These are phyloP conservation scores for Sebastes diploproa DNA, from an alignment of 2,797 vertebrate genomes.

Conservation along the genomic window DNA sequence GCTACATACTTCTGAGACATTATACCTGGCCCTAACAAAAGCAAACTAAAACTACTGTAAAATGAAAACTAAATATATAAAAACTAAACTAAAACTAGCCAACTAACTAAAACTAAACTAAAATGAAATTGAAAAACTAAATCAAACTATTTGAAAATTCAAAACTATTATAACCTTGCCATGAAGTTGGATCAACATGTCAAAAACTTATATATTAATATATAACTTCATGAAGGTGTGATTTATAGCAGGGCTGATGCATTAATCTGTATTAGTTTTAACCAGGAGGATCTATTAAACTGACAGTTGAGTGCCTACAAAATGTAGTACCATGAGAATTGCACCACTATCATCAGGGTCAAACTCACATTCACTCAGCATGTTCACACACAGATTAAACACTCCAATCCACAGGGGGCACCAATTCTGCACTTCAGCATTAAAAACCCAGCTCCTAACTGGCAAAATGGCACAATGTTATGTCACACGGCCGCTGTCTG, in stretches of 20 bases:
- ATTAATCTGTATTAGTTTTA: not conserved
- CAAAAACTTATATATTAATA: not conserved
- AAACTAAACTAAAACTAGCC: no score
- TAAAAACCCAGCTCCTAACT: slow-evolving; percentile 10
- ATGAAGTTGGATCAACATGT: not conserved
- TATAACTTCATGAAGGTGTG: not conserved
- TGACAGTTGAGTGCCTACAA: not conserved
- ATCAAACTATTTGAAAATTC: not conserved
- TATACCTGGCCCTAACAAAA: no score
- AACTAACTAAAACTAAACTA: no score
- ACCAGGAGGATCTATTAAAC: not conserved
- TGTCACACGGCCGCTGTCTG: slow-evolving; percentile 21
- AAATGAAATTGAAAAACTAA: not conserved
- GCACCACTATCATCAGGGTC: not conserved
- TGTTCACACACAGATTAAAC: slow-evolving; percentile 38
- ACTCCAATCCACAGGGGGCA: slow-evolving; percentile 21
- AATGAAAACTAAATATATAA: no score
- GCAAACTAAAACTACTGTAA: no score
- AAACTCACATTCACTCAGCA: slow-evolving; percentile 18
- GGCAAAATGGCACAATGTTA: slow-evolving; percentile 6
- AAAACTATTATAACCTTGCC: not conserved
- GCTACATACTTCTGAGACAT: no score
- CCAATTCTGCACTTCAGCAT: slow-evolving; percentile 24
- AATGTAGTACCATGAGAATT: not conserved
- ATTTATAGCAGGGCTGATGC: not conserved